Percentiles rank a stretch among this genome's conserved stretches.
Evolutionary conservation across 1,140 invertebrate species (phyloP).

Genomic region (Potamilus streckersoni): DNA sequence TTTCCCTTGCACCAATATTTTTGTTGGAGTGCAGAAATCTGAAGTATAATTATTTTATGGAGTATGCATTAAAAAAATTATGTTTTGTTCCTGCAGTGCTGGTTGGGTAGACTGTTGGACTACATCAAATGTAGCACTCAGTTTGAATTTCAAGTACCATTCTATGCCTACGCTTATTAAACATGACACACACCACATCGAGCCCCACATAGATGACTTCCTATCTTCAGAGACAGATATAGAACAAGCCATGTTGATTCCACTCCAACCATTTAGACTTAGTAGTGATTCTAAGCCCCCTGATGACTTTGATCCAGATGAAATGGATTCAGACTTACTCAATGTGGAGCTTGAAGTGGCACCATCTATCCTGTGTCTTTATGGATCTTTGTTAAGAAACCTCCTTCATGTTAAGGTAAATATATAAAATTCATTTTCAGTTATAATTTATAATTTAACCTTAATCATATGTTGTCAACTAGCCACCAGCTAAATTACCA

Average conservation of each 20-base stretch:
- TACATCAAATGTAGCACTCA: slow-evolving; percentile 91
- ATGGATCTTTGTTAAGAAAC: slow-evolving; percentile 89
- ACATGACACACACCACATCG: slow-evolving; percentile 22
- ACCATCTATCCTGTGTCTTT: slow-evolving; percentile 87
- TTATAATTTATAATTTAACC: too few relatives aligned
- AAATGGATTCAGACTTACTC: slow-evolving; percentile 86
- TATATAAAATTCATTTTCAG: not conserved
- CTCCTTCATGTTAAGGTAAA: slow-evolving; percentile 86
- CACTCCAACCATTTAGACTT: slow-evolving; percentile 79
- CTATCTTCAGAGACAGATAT: slow-evolving; percentile 27
- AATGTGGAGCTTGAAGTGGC: slow-evolving; percentile 93
- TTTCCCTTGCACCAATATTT: too few relatives aligned
- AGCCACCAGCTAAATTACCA: too few relatives aligned
- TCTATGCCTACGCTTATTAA: slow-evolving; percentile 74
- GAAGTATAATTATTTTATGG: too few relatives aligned
- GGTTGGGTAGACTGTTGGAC: slow-evolving; percentile 98
- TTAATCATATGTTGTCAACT: too few relatives aligned
- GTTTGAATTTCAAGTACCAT: slow-evolving; percentile 91
- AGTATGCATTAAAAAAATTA: not conserved
- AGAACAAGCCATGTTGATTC: slow-evolving; percentile 90
- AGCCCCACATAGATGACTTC: not conserved
- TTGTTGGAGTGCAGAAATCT: too few relatives aligned
- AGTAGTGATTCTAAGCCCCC: slow-evolving; percentile 29
- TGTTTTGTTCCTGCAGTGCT: slow-evolving; percentile 66
- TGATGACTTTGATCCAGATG: slow-evolving; percentile 86